A percentile compares a stretch with the other conserved stretches of the same genome.
Evolutionary conservation across 2,797 vertebrate genomes (phyloP).

Genomic region (Pampus argenteus): DNA sequence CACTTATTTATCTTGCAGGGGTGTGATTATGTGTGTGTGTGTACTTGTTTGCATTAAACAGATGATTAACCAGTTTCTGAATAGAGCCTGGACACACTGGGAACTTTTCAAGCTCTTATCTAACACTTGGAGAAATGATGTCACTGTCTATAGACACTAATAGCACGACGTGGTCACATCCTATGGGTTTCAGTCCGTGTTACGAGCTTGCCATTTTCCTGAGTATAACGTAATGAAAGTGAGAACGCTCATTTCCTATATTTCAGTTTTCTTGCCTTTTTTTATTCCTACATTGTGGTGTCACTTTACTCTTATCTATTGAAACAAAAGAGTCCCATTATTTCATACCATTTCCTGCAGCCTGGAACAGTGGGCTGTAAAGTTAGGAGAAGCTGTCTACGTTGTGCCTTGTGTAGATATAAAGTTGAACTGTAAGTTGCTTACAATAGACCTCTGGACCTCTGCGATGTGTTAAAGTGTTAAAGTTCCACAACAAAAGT

Average conservation of each 20-base stretch:
- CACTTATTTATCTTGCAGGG: not conserved
- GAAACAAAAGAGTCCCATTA: too few species aligned
- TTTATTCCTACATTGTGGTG: not conserved
- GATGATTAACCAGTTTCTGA: slow-evolving; percentile 33
- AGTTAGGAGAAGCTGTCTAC: too few species aligned
- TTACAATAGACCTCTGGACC: too few species aligned
- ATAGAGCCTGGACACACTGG: slow-evolving; percentile 35
- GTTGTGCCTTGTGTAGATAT: not conserved
- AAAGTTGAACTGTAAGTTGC: too few species aligned
- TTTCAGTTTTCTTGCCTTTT: not conserved
- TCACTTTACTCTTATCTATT: not conserved
- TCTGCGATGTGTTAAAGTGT: too few species aligned
- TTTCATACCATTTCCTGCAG: too few species aligned
- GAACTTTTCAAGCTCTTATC: slow-evolving; percentile 64
- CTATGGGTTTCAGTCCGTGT: not conserved
- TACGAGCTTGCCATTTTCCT: not conserved
- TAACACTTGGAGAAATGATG: slow-evolving; percentile 45
- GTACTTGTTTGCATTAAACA: not conserved
- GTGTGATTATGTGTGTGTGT: not conserved
- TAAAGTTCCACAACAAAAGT: too few species aligned
- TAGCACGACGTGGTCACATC: not conserved
- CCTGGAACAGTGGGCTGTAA: too few species aligned
- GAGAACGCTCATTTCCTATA: not conserved
- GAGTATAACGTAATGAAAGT: not conserved
- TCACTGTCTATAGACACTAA: slow-evolving; percentile 54